Percentiles rank a stretch among this genome's conserved stretches.
Evolutionary conservation across 1,140 invertebrate species (phyloP).

Genomic region (Asbolus verrucosus): DNA sequence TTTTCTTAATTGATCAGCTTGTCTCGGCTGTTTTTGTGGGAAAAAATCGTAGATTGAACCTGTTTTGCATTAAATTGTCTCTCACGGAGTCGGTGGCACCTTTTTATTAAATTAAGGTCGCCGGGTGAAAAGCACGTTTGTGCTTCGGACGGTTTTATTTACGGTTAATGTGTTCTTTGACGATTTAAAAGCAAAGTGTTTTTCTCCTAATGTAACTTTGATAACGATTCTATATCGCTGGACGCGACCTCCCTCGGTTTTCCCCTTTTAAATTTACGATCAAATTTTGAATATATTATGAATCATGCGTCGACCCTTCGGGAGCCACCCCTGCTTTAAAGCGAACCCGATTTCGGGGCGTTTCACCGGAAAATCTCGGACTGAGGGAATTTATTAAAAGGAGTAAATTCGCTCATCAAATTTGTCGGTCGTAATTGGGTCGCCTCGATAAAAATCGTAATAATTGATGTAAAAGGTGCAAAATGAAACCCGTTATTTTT

Average conservation of each 20-base stretch:
- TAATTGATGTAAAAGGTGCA: conserved; percentile 19
- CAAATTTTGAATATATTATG: conserved; percentile 38
- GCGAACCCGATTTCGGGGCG: no score
- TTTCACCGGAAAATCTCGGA: conserved; percentile 10
- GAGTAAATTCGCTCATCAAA: background rate
- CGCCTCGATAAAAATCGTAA: background rate
- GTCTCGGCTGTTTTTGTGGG: no score
- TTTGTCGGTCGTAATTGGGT: conserved; percentile 12
- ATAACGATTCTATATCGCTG: conserved; percentile 17
- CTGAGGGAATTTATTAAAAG: background rate
- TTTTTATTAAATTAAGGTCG: conserved; percentile 13
- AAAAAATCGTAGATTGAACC: no score
- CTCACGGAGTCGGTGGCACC: no score
- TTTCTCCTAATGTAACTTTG: conserved; percentile 11
- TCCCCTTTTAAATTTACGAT: conserved; percentile 24
- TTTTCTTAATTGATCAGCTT: no score
- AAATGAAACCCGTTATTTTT: conserved; percentile 31
- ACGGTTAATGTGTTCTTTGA: background rate
- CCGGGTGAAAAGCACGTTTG: background rate
- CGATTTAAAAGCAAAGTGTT: conserved; percentile 1
- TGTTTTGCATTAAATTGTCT: no score
- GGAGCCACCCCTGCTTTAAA: no score
- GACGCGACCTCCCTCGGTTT: background rate
- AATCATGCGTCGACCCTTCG: conserved; percentile 33
- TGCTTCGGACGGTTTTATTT: background rate